Conservation (phyloP, 2,113 vertebrate species). For the Scytalopus superciliaris region DNA sequence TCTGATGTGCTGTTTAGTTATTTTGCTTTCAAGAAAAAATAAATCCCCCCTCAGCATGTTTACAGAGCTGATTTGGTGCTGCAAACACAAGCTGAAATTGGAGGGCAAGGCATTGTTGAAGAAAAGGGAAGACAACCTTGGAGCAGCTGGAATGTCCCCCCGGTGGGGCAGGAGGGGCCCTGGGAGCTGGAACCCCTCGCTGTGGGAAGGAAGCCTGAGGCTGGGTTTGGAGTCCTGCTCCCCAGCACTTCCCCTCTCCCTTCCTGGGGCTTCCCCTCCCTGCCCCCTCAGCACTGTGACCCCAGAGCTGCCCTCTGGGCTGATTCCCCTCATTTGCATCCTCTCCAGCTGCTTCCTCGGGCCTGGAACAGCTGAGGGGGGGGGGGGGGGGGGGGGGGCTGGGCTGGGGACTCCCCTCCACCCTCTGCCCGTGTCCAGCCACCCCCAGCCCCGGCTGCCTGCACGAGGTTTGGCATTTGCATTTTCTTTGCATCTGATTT, state of each 20-base stretch:
- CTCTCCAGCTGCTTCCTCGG: not conserved
- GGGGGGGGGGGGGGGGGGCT: not conserved
- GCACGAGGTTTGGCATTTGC: not conserved
- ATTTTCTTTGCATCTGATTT: not conserved
- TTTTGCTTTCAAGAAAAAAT: conserved; percentile 16
- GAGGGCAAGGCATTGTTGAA: not conserved
- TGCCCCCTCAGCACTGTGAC: accelerated
- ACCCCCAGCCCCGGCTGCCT: not conserved
- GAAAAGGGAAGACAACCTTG: accelerated
- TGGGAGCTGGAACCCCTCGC: accelerated
- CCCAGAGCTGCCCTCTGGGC: accelerated
- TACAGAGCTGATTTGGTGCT: not conserved
- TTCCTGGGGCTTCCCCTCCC: not conserved
- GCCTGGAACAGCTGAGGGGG: not conserved
- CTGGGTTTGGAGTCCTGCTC: not conserved
- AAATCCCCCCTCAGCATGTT: not conserved
- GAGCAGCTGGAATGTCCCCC: accelerated
- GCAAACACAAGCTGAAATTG: not conserved
- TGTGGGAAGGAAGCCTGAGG: accelerated
- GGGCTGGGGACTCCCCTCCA: not conserved
- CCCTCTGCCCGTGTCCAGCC: accelerated
- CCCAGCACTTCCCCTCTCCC: not conserved
- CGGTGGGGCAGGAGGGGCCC: not conserved
- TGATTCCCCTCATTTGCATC: not conserved
- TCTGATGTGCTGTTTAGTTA: conserved; percentile 8